Conservation (phyloP, 2,113 vertebrate species). For the Rhineura floridana region DNA sequence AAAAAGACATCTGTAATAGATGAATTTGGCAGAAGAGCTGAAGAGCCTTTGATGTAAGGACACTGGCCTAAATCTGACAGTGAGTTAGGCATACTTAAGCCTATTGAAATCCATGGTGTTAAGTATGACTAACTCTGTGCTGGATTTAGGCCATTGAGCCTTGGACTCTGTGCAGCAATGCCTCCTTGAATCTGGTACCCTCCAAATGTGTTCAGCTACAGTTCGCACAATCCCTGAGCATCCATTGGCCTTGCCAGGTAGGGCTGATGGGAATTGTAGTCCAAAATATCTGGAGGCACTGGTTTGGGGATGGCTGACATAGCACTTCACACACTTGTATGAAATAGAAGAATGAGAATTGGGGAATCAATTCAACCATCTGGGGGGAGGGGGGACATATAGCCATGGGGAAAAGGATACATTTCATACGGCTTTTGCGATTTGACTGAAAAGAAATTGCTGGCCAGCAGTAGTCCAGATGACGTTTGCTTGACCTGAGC, state of each 20-base stretch:
- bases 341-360: not conserved
- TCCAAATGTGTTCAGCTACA: too few relatives aligned
- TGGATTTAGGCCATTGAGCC: not conserved
- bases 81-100: too few relatives aligned
- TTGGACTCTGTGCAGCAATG: too few relatives aligned
- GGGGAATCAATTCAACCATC: not conserved
- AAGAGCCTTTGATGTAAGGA: not conserved
- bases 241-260: not conserved
- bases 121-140: not conserved
- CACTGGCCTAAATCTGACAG: not conserved
- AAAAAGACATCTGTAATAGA: not conserved
- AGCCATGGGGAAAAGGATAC: too few relatives aligned
- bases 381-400: too few relatives aligned
- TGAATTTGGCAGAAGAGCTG: not conserved
- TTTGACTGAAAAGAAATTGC: not conserved
- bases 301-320: not conserved
- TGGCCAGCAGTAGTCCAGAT: not conserved
- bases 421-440: not conserved
- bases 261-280: not conserved
- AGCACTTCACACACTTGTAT: not conserved
- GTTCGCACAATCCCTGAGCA: too few relatives aligned
- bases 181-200: too few relatives aligned
- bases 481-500: not conserved
- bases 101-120: not conserved
- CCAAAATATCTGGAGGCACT: not conserved